Base-by-base conservation (phyloP, 2,888 invertebrate species). In the Charanyca ferruginea region DNA sequence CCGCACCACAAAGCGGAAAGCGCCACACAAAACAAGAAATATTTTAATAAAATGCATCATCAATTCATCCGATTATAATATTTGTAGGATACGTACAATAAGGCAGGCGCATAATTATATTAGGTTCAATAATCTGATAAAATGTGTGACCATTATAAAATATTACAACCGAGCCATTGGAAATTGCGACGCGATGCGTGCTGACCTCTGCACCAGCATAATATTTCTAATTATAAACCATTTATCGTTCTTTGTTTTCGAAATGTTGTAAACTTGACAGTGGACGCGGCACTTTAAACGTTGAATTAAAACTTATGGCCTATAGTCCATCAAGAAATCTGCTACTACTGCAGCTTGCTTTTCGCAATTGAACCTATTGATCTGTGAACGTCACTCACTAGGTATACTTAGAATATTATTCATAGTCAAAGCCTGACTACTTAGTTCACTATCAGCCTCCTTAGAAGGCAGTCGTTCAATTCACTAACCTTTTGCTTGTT, bases 221-320 rank as follows among this genome's bases (percentile, higher is more conserved):
- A 89, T 88, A 87, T 86, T 87, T 91, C 93, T 93, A 93, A 90
- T 92, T 89, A 93, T 93, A 91, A 80, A 84, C 85, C 84, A 28
- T 72, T 82, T 81, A 82, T 81, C 80, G 59, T 63, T 75, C 71
- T 76, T 81, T 82, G 75, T 81, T 74, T 76, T 80, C 66, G 61
- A 75, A 67, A 70, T 63, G 81, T 79, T 79, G 83, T 80, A 80
- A 83, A 85, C 79, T 79, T 83, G 79, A 84, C 81, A 73, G 60
- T 77, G 74, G 72, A 76, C 57, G 62, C 52, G 55, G 41, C n/a
- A 42, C 18, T 69, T 53, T 18, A 48, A 54, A 54, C 47, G 6
- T 69, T 53, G 25, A 60, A 65, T 66, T 54, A 9, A 41, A 47
- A 55, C 23, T 42, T 41, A 18, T 16, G 2, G 35, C 9, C 28